phyloP scores from a whole-genome alignment of 2,113 vertebrate genomes.

The Elaphurus davidianus region DNA sequence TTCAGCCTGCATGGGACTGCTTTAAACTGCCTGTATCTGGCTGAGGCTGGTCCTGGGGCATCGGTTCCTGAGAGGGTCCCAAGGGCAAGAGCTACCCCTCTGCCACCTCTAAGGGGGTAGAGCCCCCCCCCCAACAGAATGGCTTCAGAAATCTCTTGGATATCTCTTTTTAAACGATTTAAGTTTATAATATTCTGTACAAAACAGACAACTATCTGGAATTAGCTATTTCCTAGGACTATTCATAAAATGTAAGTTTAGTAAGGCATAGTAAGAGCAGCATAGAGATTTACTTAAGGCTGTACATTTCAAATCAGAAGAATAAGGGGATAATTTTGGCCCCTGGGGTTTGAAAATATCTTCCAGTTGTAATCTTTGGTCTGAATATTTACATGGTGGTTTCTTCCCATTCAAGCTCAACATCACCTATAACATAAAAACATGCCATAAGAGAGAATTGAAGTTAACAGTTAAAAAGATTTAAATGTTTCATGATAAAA shows the following conservation, averaged over 20 bases:
- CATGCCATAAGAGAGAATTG: slow-evolving; percentile 17
- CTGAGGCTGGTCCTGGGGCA: background rate
- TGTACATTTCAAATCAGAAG: slow-evolving; percentile 60
- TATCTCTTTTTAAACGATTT: slow-evolving; percentile 16
- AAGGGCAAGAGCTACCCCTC: background rate
- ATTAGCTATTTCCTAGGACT: slow-evolving; percentile 28
- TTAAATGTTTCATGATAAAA: slow-evolving; percentile 3
- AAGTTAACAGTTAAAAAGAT: background rate
- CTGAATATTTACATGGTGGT: slow-evolving; percentile 92
- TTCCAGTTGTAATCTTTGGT: slow-evolving; percentile 65
- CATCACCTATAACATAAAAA: slow-evolving; percentile 89
- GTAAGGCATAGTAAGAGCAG: slow-evolving; percentile 79
- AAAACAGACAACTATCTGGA: slow-evolving; percentile 61
- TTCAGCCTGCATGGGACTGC: too few species aligned
- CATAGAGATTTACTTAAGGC: background rate
- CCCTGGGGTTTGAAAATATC: slow-evolving; percentile 78
- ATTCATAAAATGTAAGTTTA: slow-evolving; percentile 61
- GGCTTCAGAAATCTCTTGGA: slow-evolving; percentile 48
- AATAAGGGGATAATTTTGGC: slow-evolving; percentile 82
- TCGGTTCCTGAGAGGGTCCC: background rate
- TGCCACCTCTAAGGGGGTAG: background rate
- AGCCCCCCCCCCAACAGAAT: background rate
- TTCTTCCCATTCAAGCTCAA: slow-evolving; percentile 99
- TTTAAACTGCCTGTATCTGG: background rate
- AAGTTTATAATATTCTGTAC: slow-evolving; percentile 46